phyloP scores from a whole-genome alignment of 2,888 invertebrate species.

The Gymnocheta viridis region DNA sequence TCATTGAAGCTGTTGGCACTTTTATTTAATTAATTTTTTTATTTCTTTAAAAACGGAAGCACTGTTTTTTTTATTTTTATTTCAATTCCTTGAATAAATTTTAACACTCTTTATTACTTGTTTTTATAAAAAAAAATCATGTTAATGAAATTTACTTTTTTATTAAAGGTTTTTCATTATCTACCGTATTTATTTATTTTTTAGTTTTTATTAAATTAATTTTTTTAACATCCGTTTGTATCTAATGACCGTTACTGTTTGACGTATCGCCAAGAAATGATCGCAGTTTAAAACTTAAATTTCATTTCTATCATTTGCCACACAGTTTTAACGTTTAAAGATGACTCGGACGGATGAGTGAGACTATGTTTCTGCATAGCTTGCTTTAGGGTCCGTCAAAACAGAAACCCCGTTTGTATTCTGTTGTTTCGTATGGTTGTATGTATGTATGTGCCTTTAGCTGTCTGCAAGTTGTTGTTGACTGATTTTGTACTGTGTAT shows the following conservation, averaged over 20 bases:
- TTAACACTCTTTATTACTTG: background rate
- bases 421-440: conserved; percentile 44
- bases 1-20: conserved; percentile 19
- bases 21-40: background rate
- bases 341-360: conserved; percentile 35
- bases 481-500: conserved; percentile 37
- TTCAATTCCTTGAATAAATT: background rate
- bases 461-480: conserved; percentile 3
- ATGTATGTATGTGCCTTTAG: background rate
- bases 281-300: conserved; percentile 72
- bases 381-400: conserved; percentile 27
- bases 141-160: background rate
- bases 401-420: conserved; percentile 55
- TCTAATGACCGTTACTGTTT: conserved; percentile 78
- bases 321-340: conserved; percentile 62
- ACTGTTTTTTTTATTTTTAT: background rate
- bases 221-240: conserved; percentile 68
- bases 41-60: background rate
- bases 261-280: conserved; percentile 79
- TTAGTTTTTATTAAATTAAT: conserved; percentile 17
- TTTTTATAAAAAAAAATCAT: conserved; percentile 1
- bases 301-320: conserved; percentile 74
- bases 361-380: conserved; percentile 9
- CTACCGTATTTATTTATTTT: background rate
- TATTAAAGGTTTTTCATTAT: background rate